Percentiles rank a stretch among this genome's conserved stretches.
These are phyloP conservation scores for Conger conger DNA, from an alignment of 2,113 vertebrate genomes.

Conservation along the genomic window DNA sequence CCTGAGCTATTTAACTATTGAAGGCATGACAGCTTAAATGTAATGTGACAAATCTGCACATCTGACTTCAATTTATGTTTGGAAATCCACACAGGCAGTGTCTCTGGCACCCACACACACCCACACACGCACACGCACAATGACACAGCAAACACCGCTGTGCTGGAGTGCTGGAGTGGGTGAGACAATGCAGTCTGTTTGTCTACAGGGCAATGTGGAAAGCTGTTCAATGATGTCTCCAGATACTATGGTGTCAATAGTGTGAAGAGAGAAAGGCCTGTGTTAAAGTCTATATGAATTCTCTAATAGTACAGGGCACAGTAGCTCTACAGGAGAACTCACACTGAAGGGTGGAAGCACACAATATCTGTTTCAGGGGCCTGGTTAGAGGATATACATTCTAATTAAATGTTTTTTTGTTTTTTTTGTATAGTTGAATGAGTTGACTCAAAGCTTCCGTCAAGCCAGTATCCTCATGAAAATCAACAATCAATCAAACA, in stretches of 20 bases:
- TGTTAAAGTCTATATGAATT: slow-evolving; percentile 65
- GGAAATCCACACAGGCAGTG: no score
- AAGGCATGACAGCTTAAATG: no score
- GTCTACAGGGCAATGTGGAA: slow-evolving; percentile 51
- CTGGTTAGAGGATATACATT: no score
- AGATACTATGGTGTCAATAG: slow-evolving; percentile 60
- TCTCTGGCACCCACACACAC: no score
- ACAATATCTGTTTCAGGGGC: no score
- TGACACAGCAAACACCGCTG: not conserved
- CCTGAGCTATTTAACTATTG: no score
- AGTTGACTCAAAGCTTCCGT: not conserved
- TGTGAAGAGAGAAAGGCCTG: slow-evolving; percentile 59
- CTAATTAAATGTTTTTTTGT: no score
- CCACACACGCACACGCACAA: not conserved
- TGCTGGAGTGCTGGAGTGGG: not conserved
- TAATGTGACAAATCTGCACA: no score
- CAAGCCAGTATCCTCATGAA: no score
- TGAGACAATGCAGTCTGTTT: slow-evolving; percentile 37
- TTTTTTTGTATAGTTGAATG: no score
- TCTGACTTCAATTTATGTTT: no score
- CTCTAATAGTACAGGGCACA: slow-evolving; percentile 7
- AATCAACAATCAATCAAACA: not conserved
- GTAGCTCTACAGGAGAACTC: not conserved
- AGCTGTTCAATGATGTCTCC: slow-evolving; percentile 53
- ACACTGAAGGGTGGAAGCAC: no score